phyloP scores from a whole-genome alignment of 2,888 invertebrate genomes.

The Campoplex capitator region DNA sequence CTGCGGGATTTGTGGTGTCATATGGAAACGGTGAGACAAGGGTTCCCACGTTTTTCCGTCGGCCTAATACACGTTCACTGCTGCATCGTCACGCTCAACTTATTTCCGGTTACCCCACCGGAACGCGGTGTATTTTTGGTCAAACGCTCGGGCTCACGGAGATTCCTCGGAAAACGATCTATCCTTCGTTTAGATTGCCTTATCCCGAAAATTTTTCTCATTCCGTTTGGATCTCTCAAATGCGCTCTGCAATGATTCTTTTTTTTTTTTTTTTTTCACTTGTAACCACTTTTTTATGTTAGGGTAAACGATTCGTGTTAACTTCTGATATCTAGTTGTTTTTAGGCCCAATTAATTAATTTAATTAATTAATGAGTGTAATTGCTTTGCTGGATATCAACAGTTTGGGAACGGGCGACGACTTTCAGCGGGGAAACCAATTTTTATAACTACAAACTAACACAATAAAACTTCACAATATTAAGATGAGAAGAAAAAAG shows the following conservation, averaged over 20 bases:
- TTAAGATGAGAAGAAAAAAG: not conserved
- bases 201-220: not conserved
- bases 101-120: conserved; percentile 83
- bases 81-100: conserved; percentile 79
- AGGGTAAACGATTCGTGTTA: not conserved
- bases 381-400: not conserved
- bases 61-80: conserved; percentile 63
- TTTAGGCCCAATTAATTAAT: not conserved
- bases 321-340: not conserved
- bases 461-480: not conserved
- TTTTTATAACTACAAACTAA: not conserved
- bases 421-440: not conserved
- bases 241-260: not conserved
- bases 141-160: conserved; percentile 60
- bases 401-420: not conserved
- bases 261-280: not conserved
- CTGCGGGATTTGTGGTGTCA: not conserved
- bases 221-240: not conserved
- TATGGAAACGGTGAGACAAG: conserved; percentile 44
- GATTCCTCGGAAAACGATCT: conserved; percentile 25
- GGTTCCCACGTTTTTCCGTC: conserved; percentile 85
- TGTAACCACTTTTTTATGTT: not conserved
- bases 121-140: conserved; percentile 81
- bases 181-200: not conserved
- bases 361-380: not conserved